Conservation (phyloP, 1,140 invertebrate genomes). For the Plectrocnemia conspersa region DNA sequence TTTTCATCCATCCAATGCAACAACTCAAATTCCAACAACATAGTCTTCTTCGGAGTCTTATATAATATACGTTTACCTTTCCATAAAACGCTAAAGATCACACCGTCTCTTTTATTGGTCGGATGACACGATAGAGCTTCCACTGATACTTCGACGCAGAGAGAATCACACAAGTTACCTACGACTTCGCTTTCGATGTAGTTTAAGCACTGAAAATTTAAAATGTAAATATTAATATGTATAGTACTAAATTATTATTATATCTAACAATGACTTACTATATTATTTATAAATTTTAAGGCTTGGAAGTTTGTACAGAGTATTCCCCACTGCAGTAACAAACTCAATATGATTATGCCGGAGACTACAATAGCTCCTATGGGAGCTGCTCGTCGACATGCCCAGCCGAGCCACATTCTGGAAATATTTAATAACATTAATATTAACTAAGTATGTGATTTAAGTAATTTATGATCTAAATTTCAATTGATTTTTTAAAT, state of each 20-base stretch:
- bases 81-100: constrained; percentile 56
- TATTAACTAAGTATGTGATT: too few relatives aligned
- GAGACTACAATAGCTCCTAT: constrained; percentile 15
- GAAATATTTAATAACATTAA: constrained; percentile 5
- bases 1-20: constrained; percentile 51
- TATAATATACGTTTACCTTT: constrained; percentile 52
- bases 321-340: constrained; percentile 55
- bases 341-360: constrained; percentile 14
- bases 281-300: constrained; percentile 50
- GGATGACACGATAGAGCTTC: constrained; percentile 54
- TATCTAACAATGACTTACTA: constrained; percentile 47
- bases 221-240: constrained; percentile 3
- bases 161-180: constrained; percentile 54
- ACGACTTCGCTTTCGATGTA: constrained; percentile 50
- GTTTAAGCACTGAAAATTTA: constrained; percentile 51
- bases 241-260: constrained; percentile 1
- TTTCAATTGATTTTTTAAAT: too few relatives aligned
- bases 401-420: constrained; percentile 25
- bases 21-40: constrained; percentile 39
- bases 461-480: too few relatives aligned
- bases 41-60: constrained; percentile 48
- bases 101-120: constrained; percentile 54
- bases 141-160: constrained; percentile 52
- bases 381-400: constrained; percentile 17
- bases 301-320: constrained; percentile 56